Base-by-base conservation (phyloP, 2,888 invertebrate species). In the Leptarthrus brevirostris region DNA sequence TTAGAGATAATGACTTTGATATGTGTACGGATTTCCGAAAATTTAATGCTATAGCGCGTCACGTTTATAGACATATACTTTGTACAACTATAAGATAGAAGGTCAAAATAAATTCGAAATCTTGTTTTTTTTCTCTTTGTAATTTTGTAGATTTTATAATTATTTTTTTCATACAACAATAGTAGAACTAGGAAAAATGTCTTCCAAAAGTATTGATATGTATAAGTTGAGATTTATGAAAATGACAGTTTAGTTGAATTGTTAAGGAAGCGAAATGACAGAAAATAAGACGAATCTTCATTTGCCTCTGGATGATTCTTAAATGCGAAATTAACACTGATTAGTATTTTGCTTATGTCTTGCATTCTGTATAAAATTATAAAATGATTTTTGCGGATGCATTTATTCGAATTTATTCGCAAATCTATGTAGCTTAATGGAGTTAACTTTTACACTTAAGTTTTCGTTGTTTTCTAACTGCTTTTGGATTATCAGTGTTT, bases 11-110 rank as follows among this genome's bases (percentile, higher is more conserved):
- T 56, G 36, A 22, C 18, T 40, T 61, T 14, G 61, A 20, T 61
- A 61, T 61, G 40, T 61, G 36, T 61, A 61, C 36, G 36, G 40
- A 8, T 36, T 20, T 61, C n/a, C 22, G 61, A 61, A 61, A 61
- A 61, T 61, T 20, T 61, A 20, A 61, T 61, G 22, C 30, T 6
- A 18, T 40, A 61, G 36, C 61, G 18, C 40, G 34, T 61, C 36
- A 61, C 22, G 61, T 18, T 61, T 61, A 40, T 61, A 61, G 61
- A 61, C 61, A 61, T 61, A 61, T 20, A 61, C 24, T 61, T 61
- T 61, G 61, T 61, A 61, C 61, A 61, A 30, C 61, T 61, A 61
- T 40, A 36, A 40, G 61, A 61, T 61, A 61, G 44, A 61, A 30
- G 22, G 36, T 61, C 10, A 36, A 61, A 61, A 61, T 61, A 61